phyloP scores from a whole-genome alignment of 1,140 invertebrate genomes.

The Paraescarpia echinospica region DNA sequence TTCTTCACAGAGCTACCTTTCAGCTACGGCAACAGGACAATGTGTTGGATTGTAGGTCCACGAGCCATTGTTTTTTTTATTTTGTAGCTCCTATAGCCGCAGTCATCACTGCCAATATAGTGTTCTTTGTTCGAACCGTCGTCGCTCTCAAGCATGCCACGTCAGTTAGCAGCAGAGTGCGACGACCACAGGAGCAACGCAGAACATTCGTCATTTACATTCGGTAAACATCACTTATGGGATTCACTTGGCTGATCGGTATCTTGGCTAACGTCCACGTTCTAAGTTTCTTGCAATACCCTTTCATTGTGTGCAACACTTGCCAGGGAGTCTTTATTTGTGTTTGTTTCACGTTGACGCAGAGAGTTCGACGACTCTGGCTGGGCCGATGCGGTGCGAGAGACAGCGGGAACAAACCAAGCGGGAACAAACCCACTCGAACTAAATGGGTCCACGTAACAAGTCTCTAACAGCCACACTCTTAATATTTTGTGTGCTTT shows the following conservation, averaged over 20 bases:
- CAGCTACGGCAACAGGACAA: background rate
- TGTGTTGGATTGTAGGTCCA: constrained; percentile 3
- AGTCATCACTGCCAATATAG: constrained; percentile 51
- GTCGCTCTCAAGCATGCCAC: constrained; percentile 62
- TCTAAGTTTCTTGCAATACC: background rate
- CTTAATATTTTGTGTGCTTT: too few species aligned
- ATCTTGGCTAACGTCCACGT: constrained; percentile 30
- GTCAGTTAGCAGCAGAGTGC: constrained; percentile 36
- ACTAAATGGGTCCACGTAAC: too few species aligned
- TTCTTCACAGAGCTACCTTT: constrained; percentile 25
- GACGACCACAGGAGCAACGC: constrained; percentile 32
- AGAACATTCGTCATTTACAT: constrained; percentile 56
- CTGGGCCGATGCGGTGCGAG: background rate
- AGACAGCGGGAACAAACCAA: too few species aligned
- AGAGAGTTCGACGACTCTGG: background rate
- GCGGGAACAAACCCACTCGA: too few species aligned
- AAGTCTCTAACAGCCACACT: too few species aligned
- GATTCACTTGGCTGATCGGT: constrained; percentile 59
- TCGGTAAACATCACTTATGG: constrained; percentile 60
- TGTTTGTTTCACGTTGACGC: background rate
- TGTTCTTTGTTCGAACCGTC: constrained; percentile 54
- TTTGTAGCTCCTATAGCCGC: constrained; percentile 56
- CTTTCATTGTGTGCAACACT: constrained; percentile 13
- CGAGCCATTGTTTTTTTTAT: constrained; percentile 50
- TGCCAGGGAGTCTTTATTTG: constrained; percentile 9